Conservation (phyloP, 2,113 vertebrate species). For the Isichthys henryi region DNA sequence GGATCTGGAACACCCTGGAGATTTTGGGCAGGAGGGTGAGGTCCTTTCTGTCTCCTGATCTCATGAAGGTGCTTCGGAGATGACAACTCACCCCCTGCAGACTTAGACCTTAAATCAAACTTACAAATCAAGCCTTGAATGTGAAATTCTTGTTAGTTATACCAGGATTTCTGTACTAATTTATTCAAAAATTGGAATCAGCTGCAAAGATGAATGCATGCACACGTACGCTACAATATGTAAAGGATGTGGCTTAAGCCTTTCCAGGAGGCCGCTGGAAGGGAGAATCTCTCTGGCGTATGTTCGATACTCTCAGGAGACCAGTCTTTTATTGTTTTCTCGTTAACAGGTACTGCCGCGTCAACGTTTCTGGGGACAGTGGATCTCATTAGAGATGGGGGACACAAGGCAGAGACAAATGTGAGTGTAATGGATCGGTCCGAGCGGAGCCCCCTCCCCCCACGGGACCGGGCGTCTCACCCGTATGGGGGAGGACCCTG, state of each 20-base stretch:
- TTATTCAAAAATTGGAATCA: not conserved
- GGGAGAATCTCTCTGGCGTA: constrained; percentile 52
- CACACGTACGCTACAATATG: constrained; percentile 29
- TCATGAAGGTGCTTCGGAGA: constrained; percentile 41
- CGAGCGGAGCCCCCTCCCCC: not conserved
- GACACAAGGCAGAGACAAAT: constrained; percentile 22
- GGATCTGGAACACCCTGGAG: constrained; percentile 42
- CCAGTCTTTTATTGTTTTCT: constrained; percentile 24
- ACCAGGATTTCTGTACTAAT: not conserved
- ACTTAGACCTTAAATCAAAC: constrained; percentile 6
- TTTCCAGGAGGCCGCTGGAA: constrained; percentile 41
- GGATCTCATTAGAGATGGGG: constrained; percentile 17
- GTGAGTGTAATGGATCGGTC: not conserved
- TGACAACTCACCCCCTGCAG: constrained; percentile 41
- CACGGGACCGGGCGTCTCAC: not conserved
- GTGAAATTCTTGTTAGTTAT: not conserved
- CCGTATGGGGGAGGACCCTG: not conserved
- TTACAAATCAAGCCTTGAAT: not conserved
- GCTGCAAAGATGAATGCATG: constrained; percentile 10
- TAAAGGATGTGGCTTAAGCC: constrained; percentile 53
- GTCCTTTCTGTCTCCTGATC: constrained; percentile 22
- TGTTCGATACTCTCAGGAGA: constrained; percentile 21
- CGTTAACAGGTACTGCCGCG: constrained; percentile 19
- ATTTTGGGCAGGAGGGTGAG: constrained; percentile 38
- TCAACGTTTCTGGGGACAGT: constrained; percentile 30